Base-by-base conservation (phyloP, 2,888 invertebrate genomes). In the Rhimphoctona megacephalus region DNA sequence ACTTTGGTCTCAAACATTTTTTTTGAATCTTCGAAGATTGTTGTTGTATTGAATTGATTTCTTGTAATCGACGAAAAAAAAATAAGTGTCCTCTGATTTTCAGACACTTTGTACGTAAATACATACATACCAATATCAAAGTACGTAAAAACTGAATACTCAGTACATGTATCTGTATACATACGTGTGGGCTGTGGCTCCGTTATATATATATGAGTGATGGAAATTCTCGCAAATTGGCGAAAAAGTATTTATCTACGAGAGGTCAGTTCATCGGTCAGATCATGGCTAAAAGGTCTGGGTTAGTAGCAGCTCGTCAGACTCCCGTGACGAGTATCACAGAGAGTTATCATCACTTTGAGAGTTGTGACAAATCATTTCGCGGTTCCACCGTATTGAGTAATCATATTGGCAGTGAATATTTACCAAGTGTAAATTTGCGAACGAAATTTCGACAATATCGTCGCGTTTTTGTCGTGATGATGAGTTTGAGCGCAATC, bases 201-300 rank as follows among this genome's bases (percentile, higher is more conserved):
- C 39, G 9, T 36, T 43, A 43, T 43, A 19, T 54, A 52, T n/a
- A 14, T 9, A 39, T 5, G 73, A n/a, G 19, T 43, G 57, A 79
- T 46, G 54, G 78, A 64, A 69, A 81, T 79, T 74, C 74, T 70
- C 36, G 81, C 61, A 61, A 81, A 25, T 30, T 70, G 78, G 54
- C 52, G 43, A 54, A 84, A 77, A 81, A 78, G 6, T 81, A 33
- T 79, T 86, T 86, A 86, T 86, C 86, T 81, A 66, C 69, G 54
- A 46, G 76, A 79, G 76, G 72, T 77, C 77, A 36, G 81, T 79
- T 80, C 83, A 77, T 72, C 83, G 86, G 86, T 84, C 79, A 86
- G 67, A 84, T 79, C 36, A 81, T 84, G 84, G 22, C 64, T 52
- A 69, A 49, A 79, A 74, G 69, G 33, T 77, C 66, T 67, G 64